A percentile compares a stretch with the other conserved stretches of the same genome.
Evolutionary conservation across 1,140 invertebrate genomes (phyloP).

Genomic region (Nixonia krombeini): DNA sequence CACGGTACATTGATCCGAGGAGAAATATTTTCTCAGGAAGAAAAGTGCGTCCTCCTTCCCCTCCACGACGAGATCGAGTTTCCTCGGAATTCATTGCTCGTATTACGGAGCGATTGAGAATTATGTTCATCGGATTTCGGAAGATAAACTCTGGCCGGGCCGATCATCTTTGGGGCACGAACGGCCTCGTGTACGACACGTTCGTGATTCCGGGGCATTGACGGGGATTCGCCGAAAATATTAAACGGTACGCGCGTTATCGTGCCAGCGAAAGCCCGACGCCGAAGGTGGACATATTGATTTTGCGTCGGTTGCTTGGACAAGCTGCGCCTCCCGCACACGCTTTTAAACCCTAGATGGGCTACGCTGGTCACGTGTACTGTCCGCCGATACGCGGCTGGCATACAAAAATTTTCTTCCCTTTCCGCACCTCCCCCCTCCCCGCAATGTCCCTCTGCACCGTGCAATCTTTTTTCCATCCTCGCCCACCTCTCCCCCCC

Average conservation of each 20-base stretch:
- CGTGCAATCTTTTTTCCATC: conserved; percentile 39
- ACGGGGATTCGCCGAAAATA: conserved; percentile 37
- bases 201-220: conserved; percentile 22
- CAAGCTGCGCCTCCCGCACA: conserved; percentile 33
- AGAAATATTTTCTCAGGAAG: too few relatives aligned
- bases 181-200: conserved; percentile 18
- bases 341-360: conserved; percentile 58
- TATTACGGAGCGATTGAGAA: conserved; percentile 10
- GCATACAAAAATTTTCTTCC: conserved; percentile 63
- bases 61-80: conserved; percentile 7
- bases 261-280: conserved; percentile 22
- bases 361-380: conserved; percentile 67
- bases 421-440: conserved; percentile 2
- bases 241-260: conserved; percentile 39
- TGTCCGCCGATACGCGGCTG: conserved; percentile 62
- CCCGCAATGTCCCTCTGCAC: conserved; percentile 4
- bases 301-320: conserved; percentile 49
- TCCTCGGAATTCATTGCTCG: conserved; percentile 5
- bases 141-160: conserved; percentile 15
- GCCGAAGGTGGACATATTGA: conserved; percentile 48
- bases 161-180: conserved; percentile 32
- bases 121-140: conserved; percentile 32
- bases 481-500: too few relatives aligned
- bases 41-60: too few relatives aligned
- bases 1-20: too few relatives aligned